Evolutionary conservation across 2,888 invertebrate genomes (phyloP), one percentile per base, ranked within the genome.

Genomic region (Zelleria hepariella): DNA sequence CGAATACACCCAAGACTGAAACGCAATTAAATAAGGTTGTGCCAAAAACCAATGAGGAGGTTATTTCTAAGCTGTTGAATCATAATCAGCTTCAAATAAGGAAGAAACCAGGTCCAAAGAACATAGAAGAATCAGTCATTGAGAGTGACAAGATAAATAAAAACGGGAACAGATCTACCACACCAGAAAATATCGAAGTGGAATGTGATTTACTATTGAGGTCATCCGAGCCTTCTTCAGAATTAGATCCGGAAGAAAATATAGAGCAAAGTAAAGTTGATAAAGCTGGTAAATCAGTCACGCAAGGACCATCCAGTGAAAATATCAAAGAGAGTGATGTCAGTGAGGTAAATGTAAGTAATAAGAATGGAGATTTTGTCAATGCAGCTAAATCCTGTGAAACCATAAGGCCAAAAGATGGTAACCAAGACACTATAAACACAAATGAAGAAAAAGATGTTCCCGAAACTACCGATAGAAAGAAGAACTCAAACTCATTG

Each of bases 21-120:
- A 15, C 32, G 3, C 32, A 42, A 42, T 15, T 15, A 15, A 42
- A 42, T 3, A 42, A 42, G 4, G 2, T 42, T 42, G 2, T 42
- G 15, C 32, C 32, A 51, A 72, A 77, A 42, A 75, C 83, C 3
- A 73, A 74, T 64, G 82, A 83, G 57, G 58, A 58, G n/a, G 77
- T 85, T 27, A 70, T 87, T 51, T 77, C 82, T 24, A 86, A 84
- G 70, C 70, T 87, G 64, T 68, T 86, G 15, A 82, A 75, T 63
- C 82, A 85, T 68, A 84, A 73, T 71, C 80, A 86, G 73, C 80
- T 88, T 62, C 84, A 82, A 76, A 82, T 87, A 54, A 70, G 83
- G 0, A 87, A 83, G 67, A 86, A 78, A 65, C 58, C 66, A 58
- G 62, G 66, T 68, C 48, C 18, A 42, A 42, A 42, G 32, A 42